Base-by-base conservation (phyloP, 2,113 vertebrate genomes). In the Paralichthys olivaceus region DNA sequence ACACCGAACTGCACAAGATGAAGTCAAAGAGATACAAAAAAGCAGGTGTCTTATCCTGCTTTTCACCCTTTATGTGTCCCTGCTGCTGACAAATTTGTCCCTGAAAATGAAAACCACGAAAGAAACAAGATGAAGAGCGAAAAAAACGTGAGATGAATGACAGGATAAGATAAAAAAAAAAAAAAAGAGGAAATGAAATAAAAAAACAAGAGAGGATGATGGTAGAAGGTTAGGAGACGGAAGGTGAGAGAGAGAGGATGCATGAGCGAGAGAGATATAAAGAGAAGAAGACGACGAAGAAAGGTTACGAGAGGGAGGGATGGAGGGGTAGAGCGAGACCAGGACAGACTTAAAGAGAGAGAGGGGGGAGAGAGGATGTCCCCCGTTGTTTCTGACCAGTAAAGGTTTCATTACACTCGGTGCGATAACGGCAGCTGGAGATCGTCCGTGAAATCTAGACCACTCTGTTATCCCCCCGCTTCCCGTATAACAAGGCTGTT, bases 381-480 rank as follows among this genome's bases (percentile, higher is more conserved):
- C 83, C 84, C 72, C 75, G 15, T 67, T 79, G 78, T 79, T 77
- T 70, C 63, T 47, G 78, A 84, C 61, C 79, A 75, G 80, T 69
- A 57, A 69, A 84, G 90, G 60, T 90, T 86, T 87, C 85, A 90
- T 91, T 91, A 84, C 84, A 80, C 64, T 49, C 8, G 7, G 19
- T 57, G 83, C 32, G 85, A 88, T 87, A 87, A 87, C 80, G 58
- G 83, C 84, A 79, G 85, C 79, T 82, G 75, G 67, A 81, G 72
- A 90, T 89, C 71, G 72, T 47, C 69, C 45, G 77, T 90, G 90
- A 91, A 92, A 92, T 91, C 89, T 87, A 90, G 85, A 88, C 70
- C 26, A 32, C 79, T 87, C 80, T 20, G 82, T 80, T 84, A 80
- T 86, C 89, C 80, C 67, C 66, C 68, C 34, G 66, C 80, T 93